These are phyloP conservation scores for Synergus itoensis DNA, from an alignment of 2,888 invertebrate genomes.

Conservation along the genomic window DNA sequence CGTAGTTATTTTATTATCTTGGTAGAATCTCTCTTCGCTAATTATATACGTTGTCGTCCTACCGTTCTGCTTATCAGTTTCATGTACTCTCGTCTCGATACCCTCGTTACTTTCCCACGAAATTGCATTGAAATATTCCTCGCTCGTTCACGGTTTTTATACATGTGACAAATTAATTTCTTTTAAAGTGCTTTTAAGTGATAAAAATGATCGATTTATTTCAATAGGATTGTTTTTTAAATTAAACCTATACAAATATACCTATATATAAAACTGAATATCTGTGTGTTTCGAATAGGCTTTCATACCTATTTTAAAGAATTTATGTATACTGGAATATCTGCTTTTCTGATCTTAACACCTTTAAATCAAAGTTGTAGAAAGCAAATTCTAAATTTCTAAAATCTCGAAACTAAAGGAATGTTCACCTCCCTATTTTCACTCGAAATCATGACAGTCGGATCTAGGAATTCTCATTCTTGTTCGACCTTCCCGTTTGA, in stretches of 20 bases:
- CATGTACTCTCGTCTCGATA: neutral
- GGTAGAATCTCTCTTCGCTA: constrained; percentile 46
- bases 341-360: neutral
- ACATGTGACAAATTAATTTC: neutral
- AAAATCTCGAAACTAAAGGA: constrained; percentile 12
- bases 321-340: neutral
- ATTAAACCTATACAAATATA: no score
- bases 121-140: neutral
- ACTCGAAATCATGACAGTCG: constrained; percentile 31
- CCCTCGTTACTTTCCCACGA: constrained; percentile 39
- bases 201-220: neutral
- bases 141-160: neutral
- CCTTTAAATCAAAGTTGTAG: constrained; percentile 15
- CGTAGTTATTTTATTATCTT: constrained; percentile 52
- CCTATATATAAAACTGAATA: no score
- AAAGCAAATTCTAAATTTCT: constrained; percentile 15
- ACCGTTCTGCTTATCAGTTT: constrained; percentile 27
- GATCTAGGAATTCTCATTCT: constrained; percentile 19
- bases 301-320: neutral
- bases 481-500: constrained; percentile 4
- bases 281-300: no score
- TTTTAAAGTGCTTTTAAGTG: neutral
- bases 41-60: constrained; percentile 47
- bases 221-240: neutral
- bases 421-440: constrained; percentile 25